Evolutionary conservation across 2,888 invertebrate genomes (phyloP), one percentile per base, ranked within the genome.

Genomic region (Muscina levida): DNA sequence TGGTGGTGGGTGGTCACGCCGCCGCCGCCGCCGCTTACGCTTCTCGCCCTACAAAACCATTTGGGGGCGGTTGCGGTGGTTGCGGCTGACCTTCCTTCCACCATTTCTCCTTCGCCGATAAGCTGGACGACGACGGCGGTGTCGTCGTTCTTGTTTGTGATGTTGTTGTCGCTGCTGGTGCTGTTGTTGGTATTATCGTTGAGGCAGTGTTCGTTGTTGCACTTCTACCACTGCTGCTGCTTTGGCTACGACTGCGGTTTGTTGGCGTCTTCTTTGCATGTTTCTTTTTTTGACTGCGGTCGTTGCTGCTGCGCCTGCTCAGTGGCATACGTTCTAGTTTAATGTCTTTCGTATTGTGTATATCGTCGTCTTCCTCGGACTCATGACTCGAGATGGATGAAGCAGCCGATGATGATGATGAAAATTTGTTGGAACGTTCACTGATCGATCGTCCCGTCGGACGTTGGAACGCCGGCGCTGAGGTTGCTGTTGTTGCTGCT

Each of bases 21-120:
- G 24, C 19, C 22, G 8, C 19, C 19, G 11, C 53, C n/a, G 31
- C 31, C 31, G 31, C 39, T 15, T 44, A 15, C 10, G 6, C 85
- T 84, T 89, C 89, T 75, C 87, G 87, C 48, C 89, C 89, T 57
- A 89, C 87, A 83, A 89, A 89, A 79, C 89, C 89, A 82, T 89
- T 89, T n/a, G 89, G 89, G n/a, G 89, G 89, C 66, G 87, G 88
- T 24, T 85, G 85, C 11, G 84, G 80, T 44, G 85, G 73, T 19
- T 72, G 81, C 11, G 73, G 39, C 37, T 83, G 82, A 71, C 85
- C 83, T 78, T 87, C 85, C 22, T 86, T 85, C 68, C 89, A 77
- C 89, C 89, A 89, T 81, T 88, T 88, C 73, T 89, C 89, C 82
- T 89, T 89, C 56, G 87, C 84, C 72, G 85, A 84, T 71, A 83